phyloP scores from a whole-genome alignment of 2,113 vertebrate species.

The Grallaria varia region DNA sequence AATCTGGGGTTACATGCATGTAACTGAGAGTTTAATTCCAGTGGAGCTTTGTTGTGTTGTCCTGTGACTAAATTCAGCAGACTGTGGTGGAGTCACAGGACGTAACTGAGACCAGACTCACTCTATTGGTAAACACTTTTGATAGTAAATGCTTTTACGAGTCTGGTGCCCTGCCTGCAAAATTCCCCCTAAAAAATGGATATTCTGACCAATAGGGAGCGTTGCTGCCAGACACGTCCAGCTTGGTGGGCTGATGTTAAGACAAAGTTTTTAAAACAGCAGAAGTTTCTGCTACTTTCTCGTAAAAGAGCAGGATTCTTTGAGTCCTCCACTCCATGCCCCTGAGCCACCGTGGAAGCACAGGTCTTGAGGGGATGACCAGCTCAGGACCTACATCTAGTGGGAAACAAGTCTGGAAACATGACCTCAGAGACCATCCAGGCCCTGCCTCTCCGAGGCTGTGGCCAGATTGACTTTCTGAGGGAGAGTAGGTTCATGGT shows the following conservation, averaged over 20 bases:
- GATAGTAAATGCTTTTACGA: neutral
- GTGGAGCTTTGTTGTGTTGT: neutral
- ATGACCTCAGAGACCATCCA: neutral
- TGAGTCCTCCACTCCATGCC: neutral
- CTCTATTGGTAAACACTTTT: neutral
- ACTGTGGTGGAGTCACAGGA: neutral
- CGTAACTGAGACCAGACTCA: neutral
- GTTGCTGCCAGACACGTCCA: neutral
- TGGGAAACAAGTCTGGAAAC: neutral
- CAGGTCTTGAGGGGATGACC: neutral
- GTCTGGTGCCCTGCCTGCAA: neutral
- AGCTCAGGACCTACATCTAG: neutral
- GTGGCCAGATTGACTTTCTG: neutral
- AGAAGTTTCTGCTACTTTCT: neutral
- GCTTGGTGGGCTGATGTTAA: neutral
- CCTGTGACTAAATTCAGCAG: neutral
- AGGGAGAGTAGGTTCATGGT: neutral
- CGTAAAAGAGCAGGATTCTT: too few species aligned
- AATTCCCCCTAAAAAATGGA: neutral
- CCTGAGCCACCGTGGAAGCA: neutral
- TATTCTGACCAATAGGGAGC: neutral
- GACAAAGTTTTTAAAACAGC: neutral
- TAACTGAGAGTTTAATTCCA: constrained; percentile 30
- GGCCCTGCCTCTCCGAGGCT: neutral
- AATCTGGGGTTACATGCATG: neutral